Conservation (phyloP, 2,113 vertebrate species). For the Corydoras maculifer region DNA sequence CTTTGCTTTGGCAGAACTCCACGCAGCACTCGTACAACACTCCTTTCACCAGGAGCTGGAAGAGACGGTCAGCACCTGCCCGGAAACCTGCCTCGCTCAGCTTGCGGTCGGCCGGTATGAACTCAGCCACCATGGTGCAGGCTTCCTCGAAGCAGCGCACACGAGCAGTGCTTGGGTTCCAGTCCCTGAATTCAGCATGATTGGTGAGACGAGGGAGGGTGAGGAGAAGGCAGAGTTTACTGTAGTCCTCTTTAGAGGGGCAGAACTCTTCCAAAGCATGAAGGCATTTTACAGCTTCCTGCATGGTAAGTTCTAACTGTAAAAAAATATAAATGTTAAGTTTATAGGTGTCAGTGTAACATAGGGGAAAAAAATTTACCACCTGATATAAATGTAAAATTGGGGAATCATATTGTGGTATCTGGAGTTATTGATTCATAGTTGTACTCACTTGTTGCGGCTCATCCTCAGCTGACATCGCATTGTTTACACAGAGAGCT, state of each 20-base stretch:
- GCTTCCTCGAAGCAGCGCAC: conserved; percentile 95
- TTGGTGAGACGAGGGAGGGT: conserved; percentile 92
- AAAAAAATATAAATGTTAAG: background rate
- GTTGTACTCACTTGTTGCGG: conserved; percentile 83
- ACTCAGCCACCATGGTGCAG: conserved; percentile 93
- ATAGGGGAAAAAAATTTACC: too few species aligned
- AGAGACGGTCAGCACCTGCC: conserved; percentile 87
- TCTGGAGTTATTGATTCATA: too few species aligned
- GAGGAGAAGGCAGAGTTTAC: conserved; percentile 90
- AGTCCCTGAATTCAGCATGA: conserved; percentile 96
- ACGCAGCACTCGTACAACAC: conserved; percentile 95
- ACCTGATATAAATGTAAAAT: too few species aligned
- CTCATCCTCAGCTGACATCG: conserved; percentile 91
- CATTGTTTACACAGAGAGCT: conserved; percentile 96
- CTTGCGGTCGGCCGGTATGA: conserved; percentile 94
- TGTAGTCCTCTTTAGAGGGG: conserved; percentile 92
- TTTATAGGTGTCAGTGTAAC: too few species aligned
- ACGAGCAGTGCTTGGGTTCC: conserved; percentile 93
- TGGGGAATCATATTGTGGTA: too few species aligned
- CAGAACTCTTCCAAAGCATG: conserved; percentile 87
- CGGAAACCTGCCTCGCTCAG: conserved; percentile 95
- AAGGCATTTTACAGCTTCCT: conserved; percentile 91
- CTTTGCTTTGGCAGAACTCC: conserved; percentile 96
- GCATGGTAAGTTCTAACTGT: conserved; percentile 90
- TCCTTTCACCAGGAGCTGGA: conserved; percentile 95